Conservation (phyloP, 2,797 vertebrate species). For the Allobates femoralis region DNA sequence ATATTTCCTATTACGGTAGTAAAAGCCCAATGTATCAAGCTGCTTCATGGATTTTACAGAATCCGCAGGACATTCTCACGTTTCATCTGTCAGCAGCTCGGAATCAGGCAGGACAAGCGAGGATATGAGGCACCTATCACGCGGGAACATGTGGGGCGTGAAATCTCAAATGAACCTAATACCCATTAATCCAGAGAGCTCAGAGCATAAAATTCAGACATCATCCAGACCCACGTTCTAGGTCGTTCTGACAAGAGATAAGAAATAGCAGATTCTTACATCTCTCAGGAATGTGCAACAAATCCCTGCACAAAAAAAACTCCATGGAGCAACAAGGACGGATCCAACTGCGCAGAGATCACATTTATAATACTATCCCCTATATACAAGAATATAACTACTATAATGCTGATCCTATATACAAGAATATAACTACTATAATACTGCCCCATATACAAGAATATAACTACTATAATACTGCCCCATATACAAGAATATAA, state of each 20-base stretch:
- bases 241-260: background rate
- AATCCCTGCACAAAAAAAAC: slow-evolving; percentile 13
- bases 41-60: background rate
- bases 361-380: background rate
- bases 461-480: slow-evolving; percentile 17
- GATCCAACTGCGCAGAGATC: background rate
- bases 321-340: background rate
- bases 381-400: background rate
- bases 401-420: background rate
- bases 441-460: slow-evolving; percentile 5
- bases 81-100: slow-evolving; percentile 29
- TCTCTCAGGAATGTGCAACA: slow-evolving; percentile 2
- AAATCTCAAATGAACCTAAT: slow-evolving; percentile 44
- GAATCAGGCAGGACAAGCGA: background rate
- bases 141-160: slow-evolving; percentile 15
- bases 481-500: background rate
- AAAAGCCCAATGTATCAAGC: background rate
- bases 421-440: slow-evolving; percentile 9
- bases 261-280: background rate
- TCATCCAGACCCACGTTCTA: background rate
- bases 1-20: background rate
- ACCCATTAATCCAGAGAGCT: slow-evolving; percentile 26
- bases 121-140: slow-evolving; percentile 19
- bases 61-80: background rate
- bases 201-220: slow-evolving; percentile 3